phyloP scores from a whole-genome alignment of 2,113 vertebrate species.

The Dipodomys merriami region DNA sequence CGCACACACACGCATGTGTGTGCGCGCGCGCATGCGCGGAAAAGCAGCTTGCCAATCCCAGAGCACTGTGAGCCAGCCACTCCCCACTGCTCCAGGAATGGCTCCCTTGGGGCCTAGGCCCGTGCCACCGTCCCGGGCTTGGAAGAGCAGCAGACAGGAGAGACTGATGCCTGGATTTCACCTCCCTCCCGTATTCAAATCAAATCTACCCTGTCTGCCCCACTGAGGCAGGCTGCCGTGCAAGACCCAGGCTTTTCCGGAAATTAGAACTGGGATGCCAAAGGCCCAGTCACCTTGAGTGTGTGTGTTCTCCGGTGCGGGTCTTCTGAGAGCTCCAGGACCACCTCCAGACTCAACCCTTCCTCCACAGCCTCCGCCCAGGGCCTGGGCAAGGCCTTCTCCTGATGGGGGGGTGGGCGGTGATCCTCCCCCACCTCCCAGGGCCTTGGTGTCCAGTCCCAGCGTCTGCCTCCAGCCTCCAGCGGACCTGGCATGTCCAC shows the following conservation, averaged over 20 bases:
- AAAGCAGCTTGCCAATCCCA: neutral
- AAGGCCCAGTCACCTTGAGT: neutral
- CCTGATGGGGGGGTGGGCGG: too few relatives aligned
- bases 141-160: neutral
- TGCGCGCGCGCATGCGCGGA: too few relatives aligned
- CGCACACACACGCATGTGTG: neutral
- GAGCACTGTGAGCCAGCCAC: neutral
- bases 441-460: neutral
- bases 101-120: accelerated
- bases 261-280: neutral
- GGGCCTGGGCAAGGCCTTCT: neutral
- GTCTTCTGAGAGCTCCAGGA: neutral
- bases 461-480: accelerated
- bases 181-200: neutral
- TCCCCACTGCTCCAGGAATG: neutral
- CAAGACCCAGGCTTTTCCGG: neutral
- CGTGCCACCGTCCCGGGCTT: neutral
- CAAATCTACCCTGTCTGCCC: neutral
- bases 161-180: neutral
- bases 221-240: neutral
- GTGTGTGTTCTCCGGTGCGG: neutral
- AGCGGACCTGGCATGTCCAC: accelerated
- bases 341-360: too few relatives aligned
- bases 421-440: neutral
- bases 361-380: too few relatives aligned